A percentile compares a stretch with the other conserved stretches of the same genome.
Evolutionary conservation across 2,113 vertebrate species (phyloP).

Genomic region (Sturnira hondurensis): DNA sequence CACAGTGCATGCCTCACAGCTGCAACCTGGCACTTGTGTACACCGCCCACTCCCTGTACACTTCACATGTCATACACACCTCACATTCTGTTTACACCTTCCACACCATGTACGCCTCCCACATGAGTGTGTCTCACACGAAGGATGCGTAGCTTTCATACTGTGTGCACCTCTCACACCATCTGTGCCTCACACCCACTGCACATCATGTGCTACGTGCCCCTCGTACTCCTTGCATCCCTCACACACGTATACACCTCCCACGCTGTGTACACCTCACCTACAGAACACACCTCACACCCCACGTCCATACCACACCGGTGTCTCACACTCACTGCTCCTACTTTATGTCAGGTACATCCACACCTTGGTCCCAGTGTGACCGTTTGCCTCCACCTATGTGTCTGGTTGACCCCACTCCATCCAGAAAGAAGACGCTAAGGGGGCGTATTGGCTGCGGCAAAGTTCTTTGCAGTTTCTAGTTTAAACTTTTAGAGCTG

Average conservation of each 20-base stretch:
- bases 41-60: too few relatives aligned
- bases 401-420: neutral
- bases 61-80: neutral
- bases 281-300: neutral
- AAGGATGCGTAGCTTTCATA: too few relatives aligned
- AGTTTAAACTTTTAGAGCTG: neutral
- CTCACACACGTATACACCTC: neutral
- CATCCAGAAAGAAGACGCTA: neutral
- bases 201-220: rapidly evolving
- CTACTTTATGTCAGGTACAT: neutral
- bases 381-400: neutral
- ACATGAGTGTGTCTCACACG: neutral
- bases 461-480: neutral
- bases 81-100: too few relatives aligned
- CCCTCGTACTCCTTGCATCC: neutral
- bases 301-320: neutral
- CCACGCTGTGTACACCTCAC: neutral
- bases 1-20: too few relatives aligned
- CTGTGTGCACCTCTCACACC: too few relatives aligned
- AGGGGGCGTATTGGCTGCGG: neutral
- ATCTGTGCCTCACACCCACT: neutral
- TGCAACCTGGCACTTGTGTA: too few relatives aligned
- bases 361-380: neutral
- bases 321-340: neutral
- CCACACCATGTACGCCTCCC: rapidly evolving